A percentile compares a stretch with the other conserved stretches of the same genome.
Conservation (phyloP, 2,113 vertebrate species). For the Ovis aries region ARS-UI_Ramb_v3.0 NC_056065.1:38191501-38192000, state of each 20-base stretch:
- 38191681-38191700: too few species aligned
- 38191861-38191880: background rate
- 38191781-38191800: background rate
- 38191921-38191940: background rate
- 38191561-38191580: background rate
- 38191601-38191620: background rate
- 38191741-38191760: background rate
- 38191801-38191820: background rate
- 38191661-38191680: too few species aligned
- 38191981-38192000: background rate
- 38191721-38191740: too few species aligned
- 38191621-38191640: background rate
- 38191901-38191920: background rate
- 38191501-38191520: background rate
- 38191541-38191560: background rate
- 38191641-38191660: too few species aligned
- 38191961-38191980: background rate
- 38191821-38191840: background rate
- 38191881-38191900: background rate
- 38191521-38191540: background rate
- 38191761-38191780: background rate
- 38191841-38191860: background rate
- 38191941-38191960: background rate
- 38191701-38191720: too few species aligned
- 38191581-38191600: background rate